Percentiles rank a stretch among this genome's conserved stretches.
Evolutionary conservation across 1,140 invertebrate species (phyloP).

Genomic region (Phymastichus coffea): DNA sequence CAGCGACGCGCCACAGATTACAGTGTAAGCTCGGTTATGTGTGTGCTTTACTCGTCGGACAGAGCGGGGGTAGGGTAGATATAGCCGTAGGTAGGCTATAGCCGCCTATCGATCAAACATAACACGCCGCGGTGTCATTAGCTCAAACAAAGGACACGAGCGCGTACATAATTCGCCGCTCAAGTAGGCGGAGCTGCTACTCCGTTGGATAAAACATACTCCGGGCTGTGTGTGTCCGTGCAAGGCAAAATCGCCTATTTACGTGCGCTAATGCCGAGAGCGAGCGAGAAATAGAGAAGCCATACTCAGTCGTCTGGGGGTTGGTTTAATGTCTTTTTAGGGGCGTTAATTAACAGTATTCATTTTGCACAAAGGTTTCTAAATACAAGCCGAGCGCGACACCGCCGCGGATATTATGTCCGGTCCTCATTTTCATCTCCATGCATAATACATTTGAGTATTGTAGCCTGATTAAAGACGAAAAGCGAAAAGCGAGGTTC

Average conservation of each 20-base stretch:
- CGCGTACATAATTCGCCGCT: constrained; percentile 9
- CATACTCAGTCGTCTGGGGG: constrained; percentile 48
- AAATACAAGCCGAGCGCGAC: constrained; percentile 57
- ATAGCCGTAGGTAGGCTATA: neutral
- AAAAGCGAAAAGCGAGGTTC: no score
- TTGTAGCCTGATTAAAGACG: no score
- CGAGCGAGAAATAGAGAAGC: no score
- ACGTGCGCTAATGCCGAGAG: constrained; percentile 37
- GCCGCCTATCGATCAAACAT: neutral
- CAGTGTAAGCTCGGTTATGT: no score
- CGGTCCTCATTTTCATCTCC: no score
- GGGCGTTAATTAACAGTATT: constrained; percentile 62
- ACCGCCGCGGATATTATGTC: constrained; percentile 20
- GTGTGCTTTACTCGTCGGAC: no score
- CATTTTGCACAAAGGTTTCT: constrained; percentile 64
- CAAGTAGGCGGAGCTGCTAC: constrained; percentile 15
- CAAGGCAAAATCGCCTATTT: constrained; percentile 45
- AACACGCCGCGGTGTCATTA: neutral
- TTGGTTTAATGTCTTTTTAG: constrained; percentile 60
- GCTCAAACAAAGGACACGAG: neutral
- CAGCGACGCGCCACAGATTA: no score
- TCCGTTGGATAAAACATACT: constrained; percentile 1
- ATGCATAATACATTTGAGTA: no score
- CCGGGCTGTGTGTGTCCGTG: no score
- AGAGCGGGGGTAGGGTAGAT: no score